These are phyloP conservation scores for Cheilinus undulatus DNA, from an alignment of 2,113 vertebrate genomes.

Conservation along the genomic window DNA sequence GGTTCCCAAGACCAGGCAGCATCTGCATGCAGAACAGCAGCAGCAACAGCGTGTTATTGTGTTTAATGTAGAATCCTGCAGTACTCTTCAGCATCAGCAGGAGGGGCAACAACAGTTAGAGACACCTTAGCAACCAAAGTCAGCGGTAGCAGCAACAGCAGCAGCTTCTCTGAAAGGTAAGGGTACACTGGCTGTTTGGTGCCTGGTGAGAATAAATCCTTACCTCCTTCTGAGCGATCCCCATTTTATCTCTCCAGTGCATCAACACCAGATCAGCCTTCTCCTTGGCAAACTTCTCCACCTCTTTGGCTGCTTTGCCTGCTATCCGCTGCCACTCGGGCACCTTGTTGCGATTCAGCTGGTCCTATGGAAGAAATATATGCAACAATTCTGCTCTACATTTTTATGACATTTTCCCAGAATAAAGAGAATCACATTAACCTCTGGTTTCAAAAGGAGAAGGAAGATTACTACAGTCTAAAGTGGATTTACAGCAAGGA, in stretches of 20 bases:
- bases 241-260: constrained; percentile 99
- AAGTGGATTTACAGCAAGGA: too few relatives aligned
- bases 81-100: constrained; percentile 39
- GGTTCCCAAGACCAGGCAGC: constrained; percentile 10
- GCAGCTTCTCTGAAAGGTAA: constrained; percentile 1
- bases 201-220: constrained; percentile 38
- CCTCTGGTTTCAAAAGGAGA: too few relatives aligned
- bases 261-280: constrained; percentile 96
- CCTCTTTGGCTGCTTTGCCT: constrained; percentile 98
- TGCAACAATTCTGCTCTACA: background rate
- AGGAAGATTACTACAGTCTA: too few relatives aligned
- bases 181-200: background rate
- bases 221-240: constrained; percentile 98
- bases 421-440: too few relatives aligned
- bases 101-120: constrained; percentile 8
- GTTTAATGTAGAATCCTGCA: constrained; percentile 21
- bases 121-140: constrained; percentile 17
- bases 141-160: constrained; percentile 13
- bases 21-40: constrained; percentile 40
- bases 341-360: constrained; percentile 94
- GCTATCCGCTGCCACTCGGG: constrained; percentile 98
- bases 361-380: constrained; percentile 85
- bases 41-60: background rate
- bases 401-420: too few relatives aligned
- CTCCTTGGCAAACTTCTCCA: constrained; percentile 99